Conservation (phyloP, 2,113 vertebrate species). For the Tricholaema leucomelas region DNA sequence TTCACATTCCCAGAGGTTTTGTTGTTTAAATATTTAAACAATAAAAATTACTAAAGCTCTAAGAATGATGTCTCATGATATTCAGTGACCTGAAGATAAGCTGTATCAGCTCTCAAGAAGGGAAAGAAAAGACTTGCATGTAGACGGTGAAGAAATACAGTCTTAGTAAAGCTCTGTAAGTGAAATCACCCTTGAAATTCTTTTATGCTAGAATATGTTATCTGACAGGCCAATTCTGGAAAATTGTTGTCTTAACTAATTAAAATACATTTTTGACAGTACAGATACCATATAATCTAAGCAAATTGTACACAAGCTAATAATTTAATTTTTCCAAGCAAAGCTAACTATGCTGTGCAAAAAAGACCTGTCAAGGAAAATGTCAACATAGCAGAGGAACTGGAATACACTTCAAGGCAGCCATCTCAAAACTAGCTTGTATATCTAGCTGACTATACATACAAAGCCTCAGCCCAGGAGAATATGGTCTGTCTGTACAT, state of each 20-base stretch:
- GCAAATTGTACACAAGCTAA: conserved; percentile 69
- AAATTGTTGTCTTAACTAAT: conserved; percentile 74
- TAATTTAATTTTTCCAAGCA: conserved; percentile 66
- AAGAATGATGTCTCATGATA: conserved; percentile 60
- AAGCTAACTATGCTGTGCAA: conserved; percentile 53
- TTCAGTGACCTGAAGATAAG: conserved; percentile 63
- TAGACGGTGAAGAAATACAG: conserved; percentile 46
- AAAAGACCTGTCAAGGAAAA: conserved; percentile 57
- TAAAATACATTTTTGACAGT: conserved; percentile 77
- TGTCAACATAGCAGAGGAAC: conserved; percentile 39
- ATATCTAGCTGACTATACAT: not conserved
- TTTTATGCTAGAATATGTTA: conserved; percentile 48
- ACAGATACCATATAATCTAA: conserved; percentile 60
- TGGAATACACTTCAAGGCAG: conserved; percentile 37
- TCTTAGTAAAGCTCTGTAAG: conserved; percentile 68
- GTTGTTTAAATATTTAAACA: conserved; percentile 67
- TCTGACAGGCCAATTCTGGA: conserved; percentile 69
- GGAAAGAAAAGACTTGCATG: conserved; percentile 36
- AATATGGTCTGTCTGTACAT: conserved; percentile 24
- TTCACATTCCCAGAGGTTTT: conserved; percentile 15
- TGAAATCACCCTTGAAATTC: conserved; percentile 68
- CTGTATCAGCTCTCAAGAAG: conserved; percentile 59
- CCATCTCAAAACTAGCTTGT: conserved; percentile 30
- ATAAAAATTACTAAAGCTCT: conserved; percentile 60
- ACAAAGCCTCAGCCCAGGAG: conserved; percentile 47